Conservation (phyloP, 2,113 vertebrate genomes). For the Poecile atricapillus region DNA sequence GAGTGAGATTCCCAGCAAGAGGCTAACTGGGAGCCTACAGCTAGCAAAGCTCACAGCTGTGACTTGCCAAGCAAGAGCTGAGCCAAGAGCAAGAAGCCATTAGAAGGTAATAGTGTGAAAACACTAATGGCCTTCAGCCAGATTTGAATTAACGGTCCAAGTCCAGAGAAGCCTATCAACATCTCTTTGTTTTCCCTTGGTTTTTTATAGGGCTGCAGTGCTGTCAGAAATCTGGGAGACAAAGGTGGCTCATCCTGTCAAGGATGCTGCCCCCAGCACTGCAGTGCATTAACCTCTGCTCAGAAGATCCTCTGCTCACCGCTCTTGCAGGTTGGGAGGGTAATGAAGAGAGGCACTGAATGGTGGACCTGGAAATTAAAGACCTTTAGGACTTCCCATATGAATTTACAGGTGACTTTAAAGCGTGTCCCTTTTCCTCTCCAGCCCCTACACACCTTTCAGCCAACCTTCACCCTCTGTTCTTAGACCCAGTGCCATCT, state of each 20-base stretch:
- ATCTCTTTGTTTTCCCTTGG: neutral
- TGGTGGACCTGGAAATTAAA: neutral
- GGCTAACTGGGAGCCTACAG: constrained; percentile 21
- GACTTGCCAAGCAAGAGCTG: neutral
- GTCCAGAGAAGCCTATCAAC: constrained; percentile 7
- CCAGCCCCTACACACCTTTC: neutral
- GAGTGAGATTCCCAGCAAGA: constrained; percentile 54
- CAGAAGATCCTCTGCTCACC: neutral
- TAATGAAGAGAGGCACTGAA: neutral
- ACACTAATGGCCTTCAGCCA: constrained; percentile 41
- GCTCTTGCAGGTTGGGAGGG: neutral
- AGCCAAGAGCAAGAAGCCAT: constrained; percentile 55
- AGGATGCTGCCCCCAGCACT: neutral
- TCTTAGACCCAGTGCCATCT: neutral
- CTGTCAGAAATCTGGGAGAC: neutral
- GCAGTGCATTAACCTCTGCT: neutral
- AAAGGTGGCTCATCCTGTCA: neutral
- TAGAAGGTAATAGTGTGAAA: constrained; percentile 55
- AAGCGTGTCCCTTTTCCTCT: neutral
- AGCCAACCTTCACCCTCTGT: neutral
- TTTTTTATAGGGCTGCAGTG: neutral
- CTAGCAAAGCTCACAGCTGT: constrained; percentile 24
- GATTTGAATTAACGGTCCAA: constrained; percentile 43
- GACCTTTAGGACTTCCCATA: neutral
- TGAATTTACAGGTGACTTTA: neutral